Evolutionary conservation across 2,113 vertebrate species (phyloP), one percentile per base, ranked within the genome.

Genomic region (Perccottus glenii): DNA sequence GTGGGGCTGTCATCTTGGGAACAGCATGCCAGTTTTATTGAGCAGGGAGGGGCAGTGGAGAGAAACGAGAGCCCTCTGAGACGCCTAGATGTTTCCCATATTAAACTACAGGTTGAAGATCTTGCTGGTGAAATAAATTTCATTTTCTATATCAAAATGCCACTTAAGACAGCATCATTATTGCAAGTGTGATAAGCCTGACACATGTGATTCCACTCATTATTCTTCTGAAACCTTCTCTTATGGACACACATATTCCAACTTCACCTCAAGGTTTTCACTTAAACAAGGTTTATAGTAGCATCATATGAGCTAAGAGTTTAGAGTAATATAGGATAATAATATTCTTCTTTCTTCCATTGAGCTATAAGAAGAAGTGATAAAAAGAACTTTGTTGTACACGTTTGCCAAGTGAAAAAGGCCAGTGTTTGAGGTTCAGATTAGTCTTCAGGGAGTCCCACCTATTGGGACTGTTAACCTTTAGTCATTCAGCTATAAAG

Each of bases 401-500:
- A 27, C 92, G 87, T 92, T 82, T 75, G 45, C 74, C 69, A 81
- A 85, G 75, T 66, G 81, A 87, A 88, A 87, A 85, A 92, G 91
- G 84, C 38, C 85, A 63, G 70, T 91, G 87, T 91, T 92, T 92
- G 76, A 73, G 91, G 92, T 91, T 93, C 82, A 93, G 94, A 95
- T 94, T 92, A 91, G 91, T 88, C 94, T 93, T 94, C 48, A 66
- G 94, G 93, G 94, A 95, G 85, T 63, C 69, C 42, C 86, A 91
- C 91, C 92, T 93, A 94, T 93, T 85, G 90, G 94, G 92, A 92
- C 93, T 92, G 92, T 96, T 97, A 96, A 96, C 93, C 94, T 94
- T 92, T 90, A 93, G 93, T 93, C 92, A 91, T 93, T 90, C 88
- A 90, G 92, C 92, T 93, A 93, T 94, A 95, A 95, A 95, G 92